Percentiles rank a stretch among this genome's conserved stretches.
phyloP scores from a whole-genome alignment of 2,888 invertebrate genomes.

The Amaurobius ferox region DNA sequence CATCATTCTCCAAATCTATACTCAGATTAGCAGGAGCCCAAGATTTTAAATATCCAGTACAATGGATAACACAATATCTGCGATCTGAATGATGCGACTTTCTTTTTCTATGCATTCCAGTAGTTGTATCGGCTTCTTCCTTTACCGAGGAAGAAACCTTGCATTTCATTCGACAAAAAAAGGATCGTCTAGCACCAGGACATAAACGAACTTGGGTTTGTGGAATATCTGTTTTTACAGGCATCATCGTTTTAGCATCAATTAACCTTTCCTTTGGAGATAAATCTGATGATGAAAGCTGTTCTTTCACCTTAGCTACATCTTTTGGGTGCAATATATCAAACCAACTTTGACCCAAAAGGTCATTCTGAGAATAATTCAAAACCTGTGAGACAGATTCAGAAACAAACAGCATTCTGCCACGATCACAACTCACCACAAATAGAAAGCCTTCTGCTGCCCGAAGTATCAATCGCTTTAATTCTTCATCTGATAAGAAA shows the following conservation, averaged over 20 bases:
- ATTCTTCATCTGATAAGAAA: conserved; percentile 90
- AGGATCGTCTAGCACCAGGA: conserved; percentile 92
- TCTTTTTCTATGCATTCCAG: conserved; percentile 79
- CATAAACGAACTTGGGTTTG: conserved; percentile 87
- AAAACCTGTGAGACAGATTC: conserved; percentile 87
- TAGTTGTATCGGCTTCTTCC: conserved; percentile 84
- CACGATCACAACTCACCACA: conserved; percentile 94
- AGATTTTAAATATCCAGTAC: conserved; percentile 94
- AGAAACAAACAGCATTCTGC: conserved; percentile 91
- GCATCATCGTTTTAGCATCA: conserved; percentile 95
- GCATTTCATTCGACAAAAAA: conserved; percentile 95
- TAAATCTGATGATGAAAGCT: conserved; percentile 91
- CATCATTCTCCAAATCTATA: conserved; percentile 84
- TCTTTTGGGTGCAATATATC: conserved; percentile 96
- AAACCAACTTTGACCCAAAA: conserved; percentile 94
- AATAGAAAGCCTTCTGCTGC: conserved; percentile 93
- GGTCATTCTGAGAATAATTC: conserved; percentile 83
- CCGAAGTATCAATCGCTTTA: conserved; percentile 89
- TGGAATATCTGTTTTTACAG: conserved; percentile 90
- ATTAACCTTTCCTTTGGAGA: conserved; percentile 92
- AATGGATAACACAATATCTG: conserved; percentile 92
- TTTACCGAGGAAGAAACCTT: conserved; percentile 83
- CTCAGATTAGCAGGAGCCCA: conserved; percentile 90
- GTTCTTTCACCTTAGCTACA: conserved; percentile 95
- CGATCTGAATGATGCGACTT: conserved; percentile 83